Evolutionary conservation across 2,797 vertebrate genomes (phyloP), one percentile per base, ranked within the genome.

Genomic region (Tangara arthus): DNA sequence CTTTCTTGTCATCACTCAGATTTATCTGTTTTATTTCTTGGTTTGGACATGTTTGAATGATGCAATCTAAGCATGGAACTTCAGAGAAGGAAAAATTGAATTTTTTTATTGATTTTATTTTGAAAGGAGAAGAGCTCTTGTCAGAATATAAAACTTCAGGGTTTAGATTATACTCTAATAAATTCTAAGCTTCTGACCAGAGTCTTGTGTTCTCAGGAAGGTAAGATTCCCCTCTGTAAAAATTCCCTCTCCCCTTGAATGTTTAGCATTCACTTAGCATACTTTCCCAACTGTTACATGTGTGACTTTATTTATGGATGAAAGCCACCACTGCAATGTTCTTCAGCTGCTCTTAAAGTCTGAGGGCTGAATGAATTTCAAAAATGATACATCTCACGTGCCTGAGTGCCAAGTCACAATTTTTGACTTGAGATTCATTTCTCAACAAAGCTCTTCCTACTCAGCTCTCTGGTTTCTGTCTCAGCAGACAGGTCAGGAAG

Each of bases 291-390:
- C 73, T 86, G 72, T 89, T 89, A 75, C 50, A 73, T 55, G n/a
- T 90, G 64, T 87, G 76, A 90, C 86, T 93, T 88, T 83, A 73
- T 81, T 86, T 95, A 94, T 91, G 90, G 91, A 92, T 41, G 64
- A 49, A 96, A 96, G 83, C 84, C 85, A 95, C 85, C 86, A 73
- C 73, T 91, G 82, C 90, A 84, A 19, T 72, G 34, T 88, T 94
- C 73, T 63, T 96, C 87, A 83, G 52, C 88, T 80, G 55, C 66
- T 95, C 73, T 41, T 87, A 23, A 68, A 83, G 65, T 87, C 65
- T 93, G 82, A 92, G 71, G 82, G 23, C 71, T 95, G 81, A 94
- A 82, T 78, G 88, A 86, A 89, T 93, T 89, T 87, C 49, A 64
- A 28, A 93, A 66, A 49, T 23, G 15, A 64, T 57, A 37, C 35